Conservation (phyloP, 1,140 invertebrate species). For the Bombus sibiricus region DNA sequence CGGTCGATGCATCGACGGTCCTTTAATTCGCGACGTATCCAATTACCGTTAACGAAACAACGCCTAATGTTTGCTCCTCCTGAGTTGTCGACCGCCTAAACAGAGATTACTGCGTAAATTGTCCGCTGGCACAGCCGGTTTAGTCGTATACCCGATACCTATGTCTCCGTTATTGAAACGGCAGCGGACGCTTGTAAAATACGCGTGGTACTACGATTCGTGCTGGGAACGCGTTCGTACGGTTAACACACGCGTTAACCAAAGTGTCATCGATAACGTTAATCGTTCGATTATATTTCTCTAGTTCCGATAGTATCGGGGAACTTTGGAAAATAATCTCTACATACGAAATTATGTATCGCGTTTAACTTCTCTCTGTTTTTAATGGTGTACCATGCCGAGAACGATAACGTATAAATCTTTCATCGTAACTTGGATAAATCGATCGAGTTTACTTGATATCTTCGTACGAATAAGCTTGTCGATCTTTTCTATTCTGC, state of each 20-base stretch:
- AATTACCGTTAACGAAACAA: slow-evolving; percentile 50
- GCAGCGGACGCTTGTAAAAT: neutral
- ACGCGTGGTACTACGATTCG: neutral
- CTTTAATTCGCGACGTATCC: slow-evolving; percentile 47
- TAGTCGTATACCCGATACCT: neutral
- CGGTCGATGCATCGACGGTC: slow-evolving; percentile 30
- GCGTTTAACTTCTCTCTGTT: too few species aligned
- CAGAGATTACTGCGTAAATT: slow-evolving; percentile 55
- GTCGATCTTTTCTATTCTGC: neutral
- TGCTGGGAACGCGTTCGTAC: neutral
- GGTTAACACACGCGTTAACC: neutral
- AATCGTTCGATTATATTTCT: neutral
- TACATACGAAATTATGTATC: too few species aligned
- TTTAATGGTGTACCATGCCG: too few species aligned
- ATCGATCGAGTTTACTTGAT: too few species aligned
- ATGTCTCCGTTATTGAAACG: neutral
- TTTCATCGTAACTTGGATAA: too few species aligned
- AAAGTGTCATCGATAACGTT: neutral
- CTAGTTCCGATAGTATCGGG: neutral
- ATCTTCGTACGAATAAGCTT: neutral
- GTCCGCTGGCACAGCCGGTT: neutral
- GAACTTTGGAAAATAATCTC: too few species aligned
- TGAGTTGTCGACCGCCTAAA: slow-evolving; percentile 19
- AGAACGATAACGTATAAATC: too few species aligned
- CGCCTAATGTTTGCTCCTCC: neutral